Evolutionary conservation across 2,888 invertebrate species (phyloP).

Genomic region (Cecidostiba fungosa): DNA sequence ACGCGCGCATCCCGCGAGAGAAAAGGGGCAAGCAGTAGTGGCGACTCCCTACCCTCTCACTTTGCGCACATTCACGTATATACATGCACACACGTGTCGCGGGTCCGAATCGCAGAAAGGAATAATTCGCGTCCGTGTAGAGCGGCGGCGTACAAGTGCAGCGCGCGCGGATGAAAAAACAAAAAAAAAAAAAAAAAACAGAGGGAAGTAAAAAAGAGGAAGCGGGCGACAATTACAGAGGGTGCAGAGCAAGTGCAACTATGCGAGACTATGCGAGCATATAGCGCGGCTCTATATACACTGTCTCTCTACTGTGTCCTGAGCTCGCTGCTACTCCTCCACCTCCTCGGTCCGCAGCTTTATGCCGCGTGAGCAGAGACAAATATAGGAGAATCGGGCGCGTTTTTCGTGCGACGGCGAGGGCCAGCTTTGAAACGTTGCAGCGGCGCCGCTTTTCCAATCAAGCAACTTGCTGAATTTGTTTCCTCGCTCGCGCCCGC

Average conservation of each 20-base stretch:
- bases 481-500: constrained; percentile 69
- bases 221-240: constrained; percentile 69
- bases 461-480: constrained; percentile 75
- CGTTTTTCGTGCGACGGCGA: constrained; percentile 47
- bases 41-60: constrained; percentile 16
- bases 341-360: constrained; percentile 30
- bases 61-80: constrained; percentile 3
- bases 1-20: constrained; percentile 63
- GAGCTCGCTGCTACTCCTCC: background rate
- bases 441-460: constrained; percentile 68
- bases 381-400: constrained; percentile 49
- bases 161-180: constrained; percentile 39
- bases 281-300: background rate
- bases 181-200: constrained; percentile 43
- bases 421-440: constrained; percentile 36
- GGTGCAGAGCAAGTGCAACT: constrained; percentile 63
- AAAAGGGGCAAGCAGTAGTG: background rate
- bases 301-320: background rate
- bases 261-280: constrained; percentile 60
- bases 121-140: constrained; percentile 50
- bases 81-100: background rate
- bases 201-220: constrained; percentile 31
- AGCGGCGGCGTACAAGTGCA: background rate
- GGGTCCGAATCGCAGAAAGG: constrained; percentile 53
- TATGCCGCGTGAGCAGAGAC: constrained; percentile 46